Percentiles rank a stretch among this genome's conserved stretches.
phyloP scores from a whole-genome alignment of 2,797 vertebrate genomes.

The Lacerta viridis region DNA sequence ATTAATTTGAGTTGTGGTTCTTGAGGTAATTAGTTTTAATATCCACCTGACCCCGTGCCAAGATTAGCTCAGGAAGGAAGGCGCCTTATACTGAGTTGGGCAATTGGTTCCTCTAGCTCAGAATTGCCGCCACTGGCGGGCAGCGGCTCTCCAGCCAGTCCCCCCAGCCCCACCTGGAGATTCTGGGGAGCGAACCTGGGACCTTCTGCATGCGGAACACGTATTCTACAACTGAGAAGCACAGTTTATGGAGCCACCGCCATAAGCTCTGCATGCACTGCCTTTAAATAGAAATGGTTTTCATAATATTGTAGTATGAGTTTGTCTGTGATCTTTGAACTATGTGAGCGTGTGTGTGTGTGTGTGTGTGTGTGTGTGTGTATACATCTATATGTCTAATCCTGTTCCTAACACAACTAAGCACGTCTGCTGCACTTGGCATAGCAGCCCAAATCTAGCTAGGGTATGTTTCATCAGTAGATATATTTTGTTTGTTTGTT shows the following conservation, averaged over 20 bases:
- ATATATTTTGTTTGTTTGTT: neutral
- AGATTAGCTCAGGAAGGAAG: neutral
- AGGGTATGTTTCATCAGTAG: neutral
- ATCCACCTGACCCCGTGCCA: constrained; percentile 17
- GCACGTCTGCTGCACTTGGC: neutral
- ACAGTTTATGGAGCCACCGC: neutral
- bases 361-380: neutral
- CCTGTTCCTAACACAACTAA: constrained; percentile 8
- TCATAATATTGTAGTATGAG: neutral
- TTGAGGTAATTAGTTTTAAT: constrained; percentile 32
- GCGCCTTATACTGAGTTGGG: too few relatives aligned
- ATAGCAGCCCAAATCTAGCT: neutral
- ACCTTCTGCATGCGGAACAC: neutral
- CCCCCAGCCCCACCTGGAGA: neutral
- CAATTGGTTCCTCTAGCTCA: neutral
- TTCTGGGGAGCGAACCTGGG: neutral
- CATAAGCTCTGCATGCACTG: neutral
- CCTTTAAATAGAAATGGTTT: neutral
- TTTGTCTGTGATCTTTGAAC: neutral
- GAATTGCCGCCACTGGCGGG: neutral
- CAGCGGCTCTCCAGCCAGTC: neutral
- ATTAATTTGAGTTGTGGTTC: constrained; percentile 31
- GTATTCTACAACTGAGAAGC: neutral
- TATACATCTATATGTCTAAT: neutral
- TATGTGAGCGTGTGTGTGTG: neutral